Conservation (phyloP, 2,888 invertebrate species). For the Bugulina stolonifera region DNA sequence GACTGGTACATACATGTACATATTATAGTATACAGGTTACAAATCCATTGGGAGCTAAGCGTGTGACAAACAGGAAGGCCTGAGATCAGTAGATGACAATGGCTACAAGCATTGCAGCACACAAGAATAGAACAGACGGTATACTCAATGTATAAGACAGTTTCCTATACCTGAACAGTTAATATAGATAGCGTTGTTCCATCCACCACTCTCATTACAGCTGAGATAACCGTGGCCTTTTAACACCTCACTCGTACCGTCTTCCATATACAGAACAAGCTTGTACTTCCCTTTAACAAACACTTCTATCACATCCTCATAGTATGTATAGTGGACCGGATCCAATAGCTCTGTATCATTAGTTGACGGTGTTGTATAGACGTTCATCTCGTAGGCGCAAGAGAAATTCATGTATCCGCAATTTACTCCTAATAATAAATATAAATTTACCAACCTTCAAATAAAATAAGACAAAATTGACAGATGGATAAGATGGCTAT, state of each 20-base stretch:
- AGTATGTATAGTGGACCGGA: not conserved
- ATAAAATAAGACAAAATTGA: too few relatives aligned
- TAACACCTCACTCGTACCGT: not conserved
- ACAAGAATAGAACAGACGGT: not conserved
- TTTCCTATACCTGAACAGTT: not conserved
- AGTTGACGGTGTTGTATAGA: not conserved
- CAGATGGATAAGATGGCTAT: too few relatives aligned
- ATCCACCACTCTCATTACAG: not conserved
- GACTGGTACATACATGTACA: too few relatives aligned
- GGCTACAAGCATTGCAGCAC: too few relatives aligned
- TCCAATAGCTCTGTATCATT: not conserved
- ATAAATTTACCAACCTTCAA: too few relatives aligned
- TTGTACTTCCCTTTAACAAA: not conserved
- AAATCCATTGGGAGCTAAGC: too few relatives aligned
- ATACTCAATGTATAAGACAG: not conserved
- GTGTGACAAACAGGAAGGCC: too few relatives aligned
- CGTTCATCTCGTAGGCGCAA: not conserved
- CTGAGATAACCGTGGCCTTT: not conserved
- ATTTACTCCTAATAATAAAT: not conserved
- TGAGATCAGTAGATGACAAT: too few relatives aligned
- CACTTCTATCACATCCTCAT: not conserved
- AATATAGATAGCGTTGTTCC: not conserved
- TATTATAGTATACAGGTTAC: too few relatives aligned
- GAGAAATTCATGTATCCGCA: not conserved
- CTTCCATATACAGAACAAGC: not conserved